Evolutionary conservation across 2,113 vertebrate species (phyloP).

Genomic region (Riparia riparia): DNA sequence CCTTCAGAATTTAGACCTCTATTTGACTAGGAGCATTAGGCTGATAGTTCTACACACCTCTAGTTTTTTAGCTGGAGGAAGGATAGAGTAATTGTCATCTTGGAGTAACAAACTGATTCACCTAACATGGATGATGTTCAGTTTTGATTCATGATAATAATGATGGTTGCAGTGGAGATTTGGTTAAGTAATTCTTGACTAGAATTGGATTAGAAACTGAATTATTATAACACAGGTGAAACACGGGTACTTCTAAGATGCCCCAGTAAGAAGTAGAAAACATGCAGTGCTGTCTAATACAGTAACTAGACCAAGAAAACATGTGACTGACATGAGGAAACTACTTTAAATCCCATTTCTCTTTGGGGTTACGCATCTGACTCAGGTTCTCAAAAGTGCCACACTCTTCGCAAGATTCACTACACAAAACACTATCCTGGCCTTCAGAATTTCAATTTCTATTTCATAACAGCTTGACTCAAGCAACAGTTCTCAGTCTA

Average conservation of each 20-base stretch:
- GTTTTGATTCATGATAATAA: background rate
- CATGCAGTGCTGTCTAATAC: background rate
- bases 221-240: background rate
- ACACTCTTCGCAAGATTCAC: background rate
- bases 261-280: background rate
- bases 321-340: background rate
- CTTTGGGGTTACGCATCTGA: background rate
- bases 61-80: background rate
- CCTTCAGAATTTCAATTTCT: background rate
- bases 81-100: background rate
- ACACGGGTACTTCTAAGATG: background rate
- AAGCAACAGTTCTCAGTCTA: background rate
- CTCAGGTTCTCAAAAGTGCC: background rate
- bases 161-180: background rate
- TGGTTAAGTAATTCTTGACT: background rate
- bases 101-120: background rate
- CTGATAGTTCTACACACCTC: background rate
- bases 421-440: background rate
- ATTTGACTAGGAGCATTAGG: background rate
- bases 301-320: background rate
- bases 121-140: background rate
- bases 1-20: background rate
- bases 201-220: background rate
- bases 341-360: background rate
- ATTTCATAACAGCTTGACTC: background rate